Evolutionary conservation across 1,140 invertebrate species (phyloP).

Genomic region (Elysia chlorotica): DNA sequence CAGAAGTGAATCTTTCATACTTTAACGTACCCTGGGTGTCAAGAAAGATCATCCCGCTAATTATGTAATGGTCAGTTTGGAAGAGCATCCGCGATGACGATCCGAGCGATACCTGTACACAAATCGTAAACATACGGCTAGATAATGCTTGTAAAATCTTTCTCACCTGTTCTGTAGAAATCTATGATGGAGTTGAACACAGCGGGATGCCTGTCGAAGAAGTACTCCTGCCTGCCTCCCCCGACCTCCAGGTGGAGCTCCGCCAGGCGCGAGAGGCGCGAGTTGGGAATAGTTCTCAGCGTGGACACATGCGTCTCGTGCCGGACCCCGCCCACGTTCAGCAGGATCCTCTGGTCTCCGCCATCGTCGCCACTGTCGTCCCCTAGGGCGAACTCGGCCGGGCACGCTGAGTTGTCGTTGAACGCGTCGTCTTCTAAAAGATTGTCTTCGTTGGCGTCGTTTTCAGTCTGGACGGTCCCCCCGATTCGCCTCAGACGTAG

Average conservation of each 20-base stretch:
- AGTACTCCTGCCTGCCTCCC: conserved; percentile 52
- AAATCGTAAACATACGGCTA: background rate
- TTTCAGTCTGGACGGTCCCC: background rate
- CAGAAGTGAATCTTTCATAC: no score
- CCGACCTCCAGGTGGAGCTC: conserved; percentile 43
- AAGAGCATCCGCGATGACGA: background rate
- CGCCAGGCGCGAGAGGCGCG: conserved; percentile 52
- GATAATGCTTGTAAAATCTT: background rate
- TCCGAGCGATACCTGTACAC: background rate
- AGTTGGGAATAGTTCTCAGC: conserved; percentile 55
- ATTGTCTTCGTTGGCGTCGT: no score
- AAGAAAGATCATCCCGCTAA: background rate
- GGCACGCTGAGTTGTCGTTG: no score
- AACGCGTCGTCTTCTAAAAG: no score
- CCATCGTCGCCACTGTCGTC: no score
- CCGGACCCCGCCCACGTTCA: conserved; percentile 96
- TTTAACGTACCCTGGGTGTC: no score
- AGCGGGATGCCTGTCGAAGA: conserved; percentile 61
- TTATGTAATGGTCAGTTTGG: background rate
- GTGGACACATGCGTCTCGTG: conserved; percentile 88
- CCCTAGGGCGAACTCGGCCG: no score
- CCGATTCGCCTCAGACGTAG: background rate
- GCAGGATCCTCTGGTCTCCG: conserved; percentile 70
- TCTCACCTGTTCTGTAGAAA: conserved; percentile 57
- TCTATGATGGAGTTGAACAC: conserved; percentile 61